Conservation (phyloP, 2,113 vertebrate genomes). For the Okapia johnstoni region DNA sequence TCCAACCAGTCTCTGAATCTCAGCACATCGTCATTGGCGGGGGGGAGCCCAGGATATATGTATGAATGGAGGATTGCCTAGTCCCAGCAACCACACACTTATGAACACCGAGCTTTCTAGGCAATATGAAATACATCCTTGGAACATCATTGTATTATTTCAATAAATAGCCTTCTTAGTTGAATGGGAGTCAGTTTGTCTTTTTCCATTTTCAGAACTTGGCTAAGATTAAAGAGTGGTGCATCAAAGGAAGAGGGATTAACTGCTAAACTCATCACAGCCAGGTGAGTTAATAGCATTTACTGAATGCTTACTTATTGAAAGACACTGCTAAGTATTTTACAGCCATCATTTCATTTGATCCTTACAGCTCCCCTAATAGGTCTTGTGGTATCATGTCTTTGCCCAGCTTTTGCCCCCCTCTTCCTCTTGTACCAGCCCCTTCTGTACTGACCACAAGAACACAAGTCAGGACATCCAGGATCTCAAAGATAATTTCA, state of each 20-base stretch:
- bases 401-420: not conserved
- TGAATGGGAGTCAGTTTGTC: constrained; percentile 50
- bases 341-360: not conserved
- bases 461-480: not conserved
- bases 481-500: not conserved
- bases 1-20: not conserved
- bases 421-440: not conserved
- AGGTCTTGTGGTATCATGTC: not conserved
- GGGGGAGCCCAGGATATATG: not conserved
- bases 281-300: constrained; percentile 22
- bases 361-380: not conserved
- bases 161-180: constrained; percentile 54
- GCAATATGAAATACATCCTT: not conserved
- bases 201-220: constrained; percentile 60
- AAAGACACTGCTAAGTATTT: not conserved
- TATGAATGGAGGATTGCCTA: not conserved
- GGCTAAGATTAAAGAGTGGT: constrained; percentile 40
- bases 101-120: not conserved
- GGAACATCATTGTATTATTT: constrained; percentile 43
- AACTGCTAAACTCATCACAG: constrained; percentile 5
- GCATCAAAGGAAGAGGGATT: constrained; percentile 1
- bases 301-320: not conserved
- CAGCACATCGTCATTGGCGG: not conserved
- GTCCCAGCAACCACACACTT: not conserved
- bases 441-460: not conserved